Evolutionary conservation across 2,888 invertebrate genomes (phyloP).

Genomic region (Aelia acuminata): DNA sequence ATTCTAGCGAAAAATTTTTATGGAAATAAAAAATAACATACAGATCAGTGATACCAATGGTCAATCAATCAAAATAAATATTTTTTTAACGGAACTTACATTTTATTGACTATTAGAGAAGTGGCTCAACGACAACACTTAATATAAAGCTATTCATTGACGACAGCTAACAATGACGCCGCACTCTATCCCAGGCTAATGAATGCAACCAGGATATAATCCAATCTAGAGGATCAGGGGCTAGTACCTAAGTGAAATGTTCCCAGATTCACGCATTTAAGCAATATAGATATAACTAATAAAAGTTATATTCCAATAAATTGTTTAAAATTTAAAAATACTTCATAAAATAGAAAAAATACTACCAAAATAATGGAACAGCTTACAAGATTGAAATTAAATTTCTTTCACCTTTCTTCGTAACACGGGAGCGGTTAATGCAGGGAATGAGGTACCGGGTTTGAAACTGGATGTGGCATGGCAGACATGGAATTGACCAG

Average conservation of each 20-base stretch:
- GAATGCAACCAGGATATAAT: constrained; percentile 7
- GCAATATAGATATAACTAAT: too few species aligned
- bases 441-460: too few species aligned
- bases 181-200: not conserved
- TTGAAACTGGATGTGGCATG: too few species aligned
- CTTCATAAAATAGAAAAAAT: too few species aligned
- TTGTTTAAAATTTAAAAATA: too few species aligned
- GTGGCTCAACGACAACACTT: not conserved
- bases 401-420: too few species aligned
- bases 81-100: not conserved
- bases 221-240: not conserved
- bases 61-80: not conserved
- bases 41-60: not conserved
- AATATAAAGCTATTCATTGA: not conserved
- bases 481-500: too few species aligned
- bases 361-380: too few species aligned
- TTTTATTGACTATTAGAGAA: not conserved
- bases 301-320: too few species aligned
- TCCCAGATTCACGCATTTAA: not conserved
- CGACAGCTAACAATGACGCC: not conserved
- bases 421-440: too few species aligned
- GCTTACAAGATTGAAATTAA: too few species aligned
- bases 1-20: not conserved
- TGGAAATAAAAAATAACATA: not conserved
- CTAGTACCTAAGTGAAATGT: not conserved